Evolutionary conservation across 2,797 vertebrate genomes (phyloP), one percentile per base, ranked within the genome.

Genomic region (Leptatherina wallacei): DNA sequence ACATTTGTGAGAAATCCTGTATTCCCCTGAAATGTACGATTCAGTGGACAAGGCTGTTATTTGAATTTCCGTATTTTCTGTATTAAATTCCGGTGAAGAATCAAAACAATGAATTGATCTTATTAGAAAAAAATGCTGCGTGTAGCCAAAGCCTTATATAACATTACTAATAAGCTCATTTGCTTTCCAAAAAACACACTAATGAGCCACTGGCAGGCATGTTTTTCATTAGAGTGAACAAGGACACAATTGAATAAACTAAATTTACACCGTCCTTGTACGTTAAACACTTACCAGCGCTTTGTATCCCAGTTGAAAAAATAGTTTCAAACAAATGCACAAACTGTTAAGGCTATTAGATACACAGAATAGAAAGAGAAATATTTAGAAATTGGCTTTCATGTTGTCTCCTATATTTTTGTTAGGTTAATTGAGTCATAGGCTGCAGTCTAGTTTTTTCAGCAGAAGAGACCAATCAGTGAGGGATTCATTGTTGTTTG

Each of bases 151-250:
- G 9, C 56, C n/a, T 55, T 62, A 9, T 27, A 24, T 4, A 55
- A 56, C 38, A 27, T 65, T 69, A 33, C 33, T 52, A 67, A 11
- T 32, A 3, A 73, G 18, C 49, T 70, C 10, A 10, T 33, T 61
- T 30, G 30, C 27, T 59, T 30, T 69, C 54, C 44, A 61, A 18
- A 58, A 72, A 67, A 36, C 33, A 6, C 58, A 62, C 54, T 74
- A 65, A 57, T 75, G 55, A 61, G 40, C 35, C 44, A 38, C 42
- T 54, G 5, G 44, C 33, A 56, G 47, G 51, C 7, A 49, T 65
- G 2, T 59, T 32, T 70, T 57, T 66, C 13, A 47, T 66, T 56
- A 16, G 27, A 55, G 30, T 57, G 47, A 65, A 36, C 60, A 81
- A 32, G 24, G 18, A 57, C 44, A 24, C 36, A 55, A 55, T 60